Base-by-base conservation (phyloP, 2,797 vertebrate species). In the Enteromius mattozi region DNA sequence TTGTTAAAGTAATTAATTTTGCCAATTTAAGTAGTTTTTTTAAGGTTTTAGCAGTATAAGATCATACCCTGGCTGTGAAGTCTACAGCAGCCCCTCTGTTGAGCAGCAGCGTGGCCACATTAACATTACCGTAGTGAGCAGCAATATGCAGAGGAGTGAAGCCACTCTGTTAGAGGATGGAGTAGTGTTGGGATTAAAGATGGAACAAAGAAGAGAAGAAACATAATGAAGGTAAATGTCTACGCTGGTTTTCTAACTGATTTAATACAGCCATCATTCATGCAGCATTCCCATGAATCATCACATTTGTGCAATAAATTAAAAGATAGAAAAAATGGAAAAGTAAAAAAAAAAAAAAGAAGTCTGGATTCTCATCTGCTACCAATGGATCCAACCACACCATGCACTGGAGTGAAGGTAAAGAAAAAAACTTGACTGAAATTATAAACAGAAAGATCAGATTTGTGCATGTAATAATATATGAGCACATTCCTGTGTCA, bases 141-240 rank as follows among this genome's bases (percentile, higher is more conserved):
- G 98, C 97, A 56, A 99, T 99, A 93, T 99, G 98, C 92, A 99
- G 92, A 82, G 98, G 98, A 40, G 98, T 99, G 66, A 99, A 99
- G 77, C 98, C 98, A 74, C 98, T 99, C 98, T 99, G 82, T 82
- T 92, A 63, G 12, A 42, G 17, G 37, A 78, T 54, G 30, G 42
- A 77, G 37, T 35, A 63, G 80, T 88, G 81, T 61, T 59, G 33
- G 76, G 77, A 71, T 78, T 81, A 63, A 88, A 17, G 66, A 24
- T 2, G 27, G 21, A 27, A 40, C 21, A 56, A 30, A 54, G 47
- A 30, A 42, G n/a, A 47, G 21, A 30, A 19, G 17, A 69, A 72
- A 27, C 61, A 51, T 66, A 79, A 78, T 56, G 37, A 65, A 86
- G 78, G 27, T 78, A 61, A 79, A 51, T 42, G 42, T 61, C 33